Percentiles rank a stretch among this genome's conserved stretches.
Evolutionary conservation across 2,113 vertebrate species (phyloP).

Genomic region (Girardinichthys multiradiatus): DNA sequence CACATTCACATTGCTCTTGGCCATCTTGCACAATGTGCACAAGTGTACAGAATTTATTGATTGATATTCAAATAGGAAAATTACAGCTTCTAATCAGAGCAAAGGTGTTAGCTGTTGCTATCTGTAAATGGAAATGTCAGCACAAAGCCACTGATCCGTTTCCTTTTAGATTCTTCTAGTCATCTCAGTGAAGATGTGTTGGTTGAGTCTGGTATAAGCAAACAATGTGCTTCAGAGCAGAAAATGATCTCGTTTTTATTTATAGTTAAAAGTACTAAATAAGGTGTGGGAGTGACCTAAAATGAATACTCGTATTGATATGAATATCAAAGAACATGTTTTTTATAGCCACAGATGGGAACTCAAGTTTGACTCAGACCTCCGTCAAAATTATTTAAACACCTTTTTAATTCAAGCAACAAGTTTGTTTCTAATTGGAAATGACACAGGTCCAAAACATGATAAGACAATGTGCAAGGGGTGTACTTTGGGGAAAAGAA

Average conservation of each 20-base stretch:
- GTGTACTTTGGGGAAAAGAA: no score
- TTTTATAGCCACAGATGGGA: no score
- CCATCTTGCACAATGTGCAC: slow-evolving; percentile 29
- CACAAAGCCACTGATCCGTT: slow-evolving; percentile 42
- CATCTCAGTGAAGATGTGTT: slow-evolving; percentile 16
- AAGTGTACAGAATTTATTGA: slow-evolving; percentile 70
- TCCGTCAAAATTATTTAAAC: no score
- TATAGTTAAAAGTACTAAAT: neutral
- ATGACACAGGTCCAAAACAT: no score
- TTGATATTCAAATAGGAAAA: slow-evolving; percentile 72
- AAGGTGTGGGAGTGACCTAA: neutral
- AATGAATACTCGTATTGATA: slow-evolving; percentile 7
- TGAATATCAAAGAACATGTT: neutral
- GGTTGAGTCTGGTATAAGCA: slow-evolving; percentile 19
- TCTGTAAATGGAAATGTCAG: slow-evolving; percentile 78
- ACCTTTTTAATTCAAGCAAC: no score
- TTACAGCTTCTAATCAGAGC: slow-evolving; percentile 78
- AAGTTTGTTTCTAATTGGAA: no score
- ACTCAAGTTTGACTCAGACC: neutral
- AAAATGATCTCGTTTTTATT: slow-evolving; percentile 7
- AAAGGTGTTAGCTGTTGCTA: slow-evolving; percentile 74
- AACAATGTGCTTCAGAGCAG: slow-evolving; percentile 11
- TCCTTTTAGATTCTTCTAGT: slow-evolving; percentile 9
- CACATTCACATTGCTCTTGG: slow-evolving; percentile 47
- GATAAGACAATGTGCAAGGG: no score